Evolutionary conservation across 2,113 vertebrate genomes (phyloP).

Genomic region (Hylia prasina): DNA sequence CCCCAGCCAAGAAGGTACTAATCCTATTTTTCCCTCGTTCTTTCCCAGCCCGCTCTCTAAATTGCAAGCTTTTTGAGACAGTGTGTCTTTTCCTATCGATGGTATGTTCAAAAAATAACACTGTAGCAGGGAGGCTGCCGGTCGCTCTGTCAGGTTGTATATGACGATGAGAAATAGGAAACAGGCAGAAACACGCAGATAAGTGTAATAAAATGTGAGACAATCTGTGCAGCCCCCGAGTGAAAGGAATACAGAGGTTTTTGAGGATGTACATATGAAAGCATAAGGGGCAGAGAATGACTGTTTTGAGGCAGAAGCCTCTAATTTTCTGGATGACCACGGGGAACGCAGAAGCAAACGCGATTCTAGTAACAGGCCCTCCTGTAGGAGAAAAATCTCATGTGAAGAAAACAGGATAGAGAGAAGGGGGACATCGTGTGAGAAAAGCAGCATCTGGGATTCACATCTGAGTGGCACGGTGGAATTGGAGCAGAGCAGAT

Average conservation of each 20-base stretch:
- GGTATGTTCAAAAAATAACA: not conserved
- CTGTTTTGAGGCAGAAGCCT: not conserved
- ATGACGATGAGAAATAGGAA: not conserved
- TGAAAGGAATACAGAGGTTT: not conserved
- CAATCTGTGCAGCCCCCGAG: not conserved
- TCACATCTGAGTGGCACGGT: not conserved
- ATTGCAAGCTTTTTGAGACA: not conserved
- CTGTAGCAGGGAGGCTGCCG: not conserved
- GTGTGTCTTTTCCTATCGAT: not conserved
- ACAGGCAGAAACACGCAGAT: not conserved
- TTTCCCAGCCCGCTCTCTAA: not conserved
- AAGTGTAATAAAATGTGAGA: not conserved
- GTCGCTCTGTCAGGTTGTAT: not conserved
- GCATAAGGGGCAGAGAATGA: not conserved
- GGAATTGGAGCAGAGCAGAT: conserved; percentile 37
- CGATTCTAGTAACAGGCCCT: not conserved
- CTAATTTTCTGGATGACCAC: not conserved
- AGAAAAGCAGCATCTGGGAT: conserved; percentile 41
- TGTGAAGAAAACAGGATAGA: not conserved
- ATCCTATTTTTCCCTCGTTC: not conserved
- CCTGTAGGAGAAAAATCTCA: not conserved
- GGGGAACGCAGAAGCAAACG: not conserved
- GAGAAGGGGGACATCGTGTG: not conserved
- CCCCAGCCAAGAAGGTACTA: not conserved
- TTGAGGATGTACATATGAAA: not conserved